These are phyloP conservation scores for Amaurobius ferox DNA, from an alignment of 2,888 invertebrate genomes.

Conservation along the genomic window DNA sequence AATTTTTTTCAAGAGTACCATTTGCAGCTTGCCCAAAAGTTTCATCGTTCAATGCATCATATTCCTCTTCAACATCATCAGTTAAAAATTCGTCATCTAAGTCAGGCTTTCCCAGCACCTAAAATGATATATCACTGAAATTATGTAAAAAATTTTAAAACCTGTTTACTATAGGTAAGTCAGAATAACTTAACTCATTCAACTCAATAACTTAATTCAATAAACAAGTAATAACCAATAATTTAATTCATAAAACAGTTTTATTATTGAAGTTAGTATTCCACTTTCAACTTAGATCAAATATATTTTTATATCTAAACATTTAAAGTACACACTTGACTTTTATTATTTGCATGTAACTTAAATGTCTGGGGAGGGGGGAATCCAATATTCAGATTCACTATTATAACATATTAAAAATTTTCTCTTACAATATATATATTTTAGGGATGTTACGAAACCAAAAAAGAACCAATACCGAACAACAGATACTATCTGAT, in stretches of 20 bases:
- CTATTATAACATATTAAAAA: no score
- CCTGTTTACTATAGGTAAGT: background rate
- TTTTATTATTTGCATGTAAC: no score
- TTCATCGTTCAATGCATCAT: constrained; percentile 94
- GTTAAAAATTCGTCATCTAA: constrained; percentile 60
- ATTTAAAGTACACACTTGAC: no score
- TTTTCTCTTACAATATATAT: no score
- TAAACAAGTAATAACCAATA: background rate
- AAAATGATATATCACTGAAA: background rate
- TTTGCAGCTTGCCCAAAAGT: constrained; percentile 88
- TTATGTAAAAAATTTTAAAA: background rate
- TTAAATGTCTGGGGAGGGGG: no score
- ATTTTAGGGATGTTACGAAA: no score
- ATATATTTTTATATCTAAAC: no score
- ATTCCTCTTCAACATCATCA: constrained; percentile 83
- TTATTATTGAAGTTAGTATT: background rate
- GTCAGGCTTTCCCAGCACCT: constrained; percentile 53
- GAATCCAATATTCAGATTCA: no score
- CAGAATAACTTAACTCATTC: background rate
- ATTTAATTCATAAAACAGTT: background rate
- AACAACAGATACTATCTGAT: no score
- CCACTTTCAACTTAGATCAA: background rate
- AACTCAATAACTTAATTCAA: background rate
- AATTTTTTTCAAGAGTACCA: no score
- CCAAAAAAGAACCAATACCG: no score